phyloP scores from a whole-genome alignment of 2,797 vertebrate species.

The Gallirallus australis region DNA sequence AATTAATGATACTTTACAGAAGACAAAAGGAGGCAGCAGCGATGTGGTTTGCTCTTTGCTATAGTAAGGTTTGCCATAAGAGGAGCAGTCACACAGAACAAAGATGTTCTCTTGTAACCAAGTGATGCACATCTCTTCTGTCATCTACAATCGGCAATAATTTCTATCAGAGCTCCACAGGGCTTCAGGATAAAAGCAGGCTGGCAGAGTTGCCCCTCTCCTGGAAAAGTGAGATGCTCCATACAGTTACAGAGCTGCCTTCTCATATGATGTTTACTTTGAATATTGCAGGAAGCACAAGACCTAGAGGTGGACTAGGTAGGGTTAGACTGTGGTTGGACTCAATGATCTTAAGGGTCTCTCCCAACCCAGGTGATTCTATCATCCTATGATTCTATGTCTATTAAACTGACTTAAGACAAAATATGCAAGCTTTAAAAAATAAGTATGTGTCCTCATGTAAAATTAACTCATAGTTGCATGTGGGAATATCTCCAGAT shows the following conservation, averaged over 20 bases:
- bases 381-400: not conserved
- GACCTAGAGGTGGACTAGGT: no score
- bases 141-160: not conserved
- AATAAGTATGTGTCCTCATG: not conserved
- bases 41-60: not conserved
- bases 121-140: constrained; percentile 34
- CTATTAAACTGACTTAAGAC: not conserved
- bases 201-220: not conserved
- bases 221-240: not conserved
- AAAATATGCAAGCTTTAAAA: not conserved
- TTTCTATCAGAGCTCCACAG: constrained; percentile 33
- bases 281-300: not conserved
- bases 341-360: no score
- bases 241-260: not conserved
- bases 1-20: constrained; percentile 9
- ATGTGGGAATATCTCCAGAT: not conserved
- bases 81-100: constrained; percentile 26
- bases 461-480: not conserved
- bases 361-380: no score
- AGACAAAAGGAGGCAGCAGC: not conserved
- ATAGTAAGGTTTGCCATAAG: not conserved
- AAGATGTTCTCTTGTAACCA: constrained; percentile 32
- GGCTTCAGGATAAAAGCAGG: not conserved
- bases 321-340: no score
- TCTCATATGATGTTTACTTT: not conserved